A percentile compares a stretch with the other conserved stretches of the same genome.
Evolutionary conservation across 2,113 vertebrate species (phyloP).

Genomic region (Triplophysa tibetana): DNA sequence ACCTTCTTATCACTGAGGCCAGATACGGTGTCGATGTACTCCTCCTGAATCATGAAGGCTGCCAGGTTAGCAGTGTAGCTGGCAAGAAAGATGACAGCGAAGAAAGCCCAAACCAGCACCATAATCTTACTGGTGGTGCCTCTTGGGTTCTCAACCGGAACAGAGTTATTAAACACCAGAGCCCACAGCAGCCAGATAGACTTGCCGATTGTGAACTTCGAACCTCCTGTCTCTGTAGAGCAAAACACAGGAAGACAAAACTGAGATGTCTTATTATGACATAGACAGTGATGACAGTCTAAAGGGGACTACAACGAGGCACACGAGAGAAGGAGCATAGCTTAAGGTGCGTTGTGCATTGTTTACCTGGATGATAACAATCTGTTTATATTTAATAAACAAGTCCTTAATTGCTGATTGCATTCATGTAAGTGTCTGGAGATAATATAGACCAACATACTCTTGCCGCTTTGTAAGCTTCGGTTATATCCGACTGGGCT

Average conservation of each 20-base stretch:
- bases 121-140: constrained; percentile 97
- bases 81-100: constrained; percentile 87
- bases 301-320: constrained; percentile 10
- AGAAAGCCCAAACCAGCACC: constrained; percentile 89
- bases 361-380: constrained; percentile 38
- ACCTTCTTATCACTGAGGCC: constrained; percentile 95
- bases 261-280: constrained; percentile 2
- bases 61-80: constrained; percentile 87
- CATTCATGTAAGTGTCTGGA: constrained; percentile 16
- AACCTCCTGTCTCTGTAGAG: constrained; percentile 75
- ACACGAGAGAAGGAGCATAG: constrained; percentile 16
- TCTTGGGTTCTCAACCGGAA: constrained; percentile 91
- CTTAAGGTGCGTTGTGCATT: constrained; percentile 34
- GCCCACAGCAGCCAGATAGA: constrained; percentile 88
- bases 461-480: constrained; percentile 85
- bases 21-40: constrained; percentile 93
- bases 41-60: constrained; percentile 91
- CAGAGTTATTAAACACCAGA: constrained; percentile 94
- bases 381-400: constrained; percentile 30
- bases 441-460: constrained; percentile 69
- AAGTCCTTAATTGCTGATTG: constrained; percentile 42
- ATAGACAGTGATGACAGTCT: not conserved
- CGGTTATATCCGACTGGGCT: constrained; percentile 88
- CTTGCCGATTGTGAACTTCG: constrained; percentile 91
- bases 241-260: constrained; percentile 30